Conservation (phyloP, 1,140 invertebrate genomes). For the Grapholita molesta region DNA sequence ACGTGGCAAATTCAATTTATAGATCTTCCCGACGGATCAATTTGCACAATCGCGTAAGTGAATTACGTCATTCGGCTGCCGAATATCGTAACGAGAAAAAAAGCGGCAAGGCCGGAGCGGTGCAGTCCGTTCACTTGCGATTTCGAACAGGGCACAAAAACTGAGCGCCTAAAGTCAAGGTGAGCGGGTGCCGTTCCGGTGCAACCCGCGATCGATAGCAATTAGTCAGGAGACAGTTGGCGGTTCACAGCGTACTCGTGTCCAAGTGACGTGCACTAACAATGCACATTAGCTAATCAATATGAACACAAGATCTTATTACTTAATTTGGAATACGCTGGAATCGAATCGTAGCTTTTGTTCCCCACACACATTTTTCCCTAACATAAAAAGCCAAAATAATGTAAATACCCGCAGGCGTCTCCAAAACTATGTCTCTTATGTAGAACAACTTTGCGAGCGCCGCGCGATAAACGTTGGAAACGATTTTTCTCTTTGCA, state of each 20-base stretch:
- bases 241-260: constrained; percentile 34
- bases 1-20: constrained; percentile 44
- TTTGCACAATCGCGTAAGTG: constrained; percentile 46
- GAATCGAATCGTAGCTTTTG: no score
- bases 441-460: constrained; percentile 3
- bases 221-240: constrained; percentile 51
- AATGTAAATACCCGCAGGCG: no score
- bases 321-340: background rate
- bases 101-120: constrained; percentile 49
- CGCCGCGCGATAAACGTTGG: background rate
- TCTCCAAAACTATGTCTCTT: background rate
- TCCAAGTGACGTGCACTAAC: background rate
- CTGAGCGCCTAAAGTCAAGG: constrained; percentile 58
- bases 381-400: no score
- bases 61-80: constrained; percentile 54
- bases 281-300: background rate
- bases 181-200: constrained; percentile 39
- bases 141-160: constrained; percentile 41
- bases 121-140: constrained; percentile 70
- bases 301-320: background rate
- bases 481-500: background rate
- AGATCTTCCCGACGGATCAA: constrained; percentile 52
- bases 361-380: background rate
- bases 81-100: constrained; percentile 57
- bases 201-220: constrained; percentile 34